These are phyloP conservation scores for Standfussiana lucernea DNA, from an alignment of 2,888 invertebrate species.

Conservation along the genomic window DNA sequence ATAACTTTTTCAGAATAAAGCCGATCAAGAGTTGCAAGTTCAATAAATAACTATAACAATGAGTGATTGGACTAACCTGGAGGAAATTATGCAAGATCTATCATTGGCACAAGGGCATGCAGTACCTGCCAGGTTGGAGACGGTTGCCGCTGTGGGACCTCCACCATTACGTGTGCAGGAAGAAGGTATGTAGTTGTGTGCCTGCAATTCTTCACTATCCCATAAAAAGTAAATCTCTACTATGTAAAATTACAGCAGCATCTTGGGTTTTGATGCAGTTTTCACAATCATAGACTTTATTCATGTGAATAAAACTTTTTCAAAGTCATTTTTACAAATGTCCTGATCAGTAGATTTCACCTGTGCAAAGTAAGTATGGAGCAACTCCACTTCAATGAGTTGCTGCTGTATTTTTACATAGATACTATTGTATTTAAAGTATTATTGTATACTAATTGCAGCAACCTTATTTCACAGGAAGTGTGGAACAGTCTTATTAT, in stretches of 20 bases:
- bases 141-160: constrained; percentile 67
- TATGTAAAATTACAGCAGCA: too few species aligned
- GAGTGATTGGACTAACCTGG: constrained; percentile 75
- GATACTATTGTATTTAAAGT: background rate
- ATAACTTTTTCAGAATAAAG: background rate
- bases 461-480: constrained; percentile 72
- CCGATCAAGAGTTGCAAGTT: constrained; percentile 1
- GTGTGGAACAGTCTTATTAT: constrained; percentile 74
- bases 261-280: too few species aligned
- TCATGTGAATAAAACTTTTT: too few species aligned
- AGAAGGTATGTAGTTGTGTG: constrained; percentile 75
- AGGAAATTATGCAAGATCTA: constrained; percentile 77
- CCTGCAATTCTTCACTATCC: background rate
- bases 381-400: too few species aligned
- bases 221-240: too few species aligned
- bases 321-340: too few species aligned
- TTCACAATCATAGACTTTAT: too few species aligned
- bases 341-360: too few species aligned
- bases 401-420: background rate
- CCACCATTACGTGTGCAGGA: constrained; percentile 64
- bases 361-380: too few species aligned
- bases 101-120: constrained; percentile 77
- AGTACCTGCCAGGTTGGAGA: constrained; percentile 70
- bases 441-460: background rate
- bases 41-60: constrained; percentile 37